Evolutionary conservation across 2,113 vertebrate species (phyloP).

Genomic region (Trogon surrucura): DNA sequence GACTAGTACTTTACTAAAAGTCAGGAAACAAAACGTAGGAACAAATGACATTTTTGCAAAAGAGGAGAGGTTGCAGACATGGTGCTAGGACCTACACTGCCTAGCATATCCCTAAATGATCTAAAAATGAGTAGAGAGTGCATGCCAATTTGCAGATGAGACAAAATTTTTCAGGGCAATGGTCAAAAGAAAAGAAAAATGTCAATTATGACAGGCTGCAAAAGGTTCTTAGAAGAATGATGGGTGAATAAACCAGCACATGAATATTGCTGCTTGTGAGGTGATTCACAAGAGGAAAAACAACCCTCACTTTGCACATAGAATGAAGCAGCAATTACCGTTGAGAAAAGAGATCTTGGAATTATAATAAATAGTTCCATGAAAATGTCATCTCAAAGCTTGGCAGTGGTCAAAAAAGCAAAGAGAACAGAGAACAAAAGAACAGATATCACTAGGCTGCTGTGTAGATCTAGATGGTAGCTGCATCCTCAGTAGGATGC

Average conservation of each 20-base stretch:
- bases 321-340: conserved; percentile 33
- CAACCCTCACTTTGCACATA: neutral
- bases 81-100: neutral
- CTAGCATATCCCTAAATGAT: neutral
- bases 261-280: conserved; percentile 4
- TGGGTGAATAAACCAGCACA: neutral
- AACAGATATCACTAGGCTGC: neutral
- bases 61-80: neutral
- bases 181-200: neutral
- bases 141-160: neutral
- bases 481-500: neutral
- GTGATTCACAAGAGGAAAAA: neutral
- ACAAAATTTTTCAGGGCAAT: neutral
- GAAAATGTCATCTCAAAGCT: conserved; percentile 14
- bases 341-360: conserved; percentile 9
- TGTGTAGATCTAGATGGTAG: neutral
- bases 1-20: neutral
- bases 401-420: conserved; percentile 18
- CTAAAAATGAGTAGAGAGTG: neutral
- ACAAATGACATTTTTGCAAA: neutral
- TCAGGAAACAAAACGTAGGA: neutral
- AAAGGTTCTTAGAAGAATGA: neutral
- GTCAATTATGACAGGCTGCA: neutral
- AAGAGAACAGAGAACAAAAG: conserved; percentile 26
- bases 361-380: conserved; percentile 9